Percentiles rank a stretch among this genome's conserved stretches.
Evolutionary conservation across 30 jellyfish, hydroid and myxozoan genomes (phyloP).

Genomic region (Rhopilema esculentum): DNA sequence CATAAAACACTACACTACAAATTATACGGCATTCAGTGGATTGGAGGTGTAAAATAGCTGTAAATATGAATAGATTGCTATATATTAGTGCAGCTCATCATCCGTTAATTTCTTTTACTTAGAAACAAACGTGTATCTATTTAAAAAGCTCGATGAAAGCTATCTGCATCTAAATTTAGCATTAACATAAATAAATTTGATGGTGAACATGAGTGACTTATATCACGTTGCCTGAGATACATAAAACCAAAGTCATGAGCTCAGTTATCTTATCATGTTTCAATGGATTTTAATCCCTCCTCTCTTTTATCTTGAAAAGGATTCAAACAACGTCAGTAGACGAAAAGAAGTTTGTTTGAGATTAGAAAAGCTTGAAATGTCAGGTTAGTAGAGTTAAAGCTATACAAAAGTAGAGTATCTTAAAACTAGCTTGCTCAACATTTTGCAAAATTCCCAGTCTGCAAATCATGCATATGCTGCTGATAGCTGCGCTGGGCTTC

Average conservation of each 20-base stretch:
- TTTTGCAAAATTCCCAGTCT: too few relatives aligned
- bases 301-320: neutral
- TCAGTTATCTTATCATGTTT: neutral
- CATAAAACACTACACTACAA: too few relatives aligned
- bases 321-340: too few relatives aligned
- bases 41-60: neutral
- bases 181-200: too few relatives aligned
- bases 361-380: neutral
- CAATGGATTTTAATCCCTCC: neutral
- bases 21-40: too few relatives aligned
- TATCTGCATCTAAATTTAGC: too few relatives aligned
- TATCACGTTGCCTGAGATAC: neutral
- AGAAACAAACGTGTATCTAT: neutral
- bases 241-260: neutral
- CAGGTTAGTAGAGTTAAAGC: neutral
- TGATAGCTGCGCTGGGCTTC: too few relatives aligned
- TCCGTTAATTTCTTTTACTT: neutral
- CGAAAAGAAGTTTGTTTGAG: too few relatives aligned
- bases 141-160: neutral
- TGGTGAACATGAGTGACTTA: too few relatives aligned
- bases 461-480: too few relatives aligned
- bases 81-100: neutral
- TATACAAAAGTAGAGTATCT: neutral
- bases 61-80: neutral
- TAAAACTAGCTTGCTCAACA: too few relatives aligned